Base-by-base conservation (phyloP, 2,797 vertebrate genomes). In the Galaxias olidus region DNA sequence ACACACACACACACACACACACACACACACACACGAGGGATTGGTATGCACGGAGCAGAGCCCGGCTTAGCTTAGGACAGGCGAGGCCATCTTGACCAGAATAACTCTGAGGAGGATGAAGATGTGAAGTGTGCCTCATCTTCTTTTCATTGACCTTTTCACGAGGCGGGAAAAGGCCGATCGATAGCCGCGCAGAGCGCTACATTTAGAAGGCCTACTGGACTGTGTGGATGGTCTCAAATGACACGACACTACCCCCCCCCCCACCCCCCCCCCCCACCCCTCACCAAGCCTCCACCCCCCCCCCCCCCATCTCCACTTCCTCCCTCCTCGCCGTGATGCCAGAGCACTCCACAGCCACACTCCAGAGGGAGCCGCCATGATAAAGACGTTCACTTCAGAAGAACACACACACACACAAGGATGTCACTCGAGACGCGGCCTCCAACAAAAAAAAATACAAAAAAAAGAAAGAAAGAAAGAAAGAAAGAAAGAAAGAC, bases 41-140 rank as follows among this genome's bases (percentile, higher is more conserved):
- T 87, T 81, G 74, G 77, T 88, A 89, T 86, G 80, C 85, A 83
- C 68, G 59, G 63, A 78, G 78, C 56, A 63, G 72, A 80, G 69
- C 63, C 61, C 68, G 76, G 77, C 55, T 61, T 71, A 82, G 80
- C 77, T 82, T 78, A 75, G 79, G 83, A 87, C 85, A 86, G 77
- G 76, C 69, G 20, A 77, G 77, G 78, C 77, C 68, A 77, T 70
- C 86, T 88, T 73, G 85, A 77, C 77, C 56, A 80, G 86, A 90
- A 88, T 87, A 86, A 88, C 87, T 87, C 79, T 68, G n/a, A 4
- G 74, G 75, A 83, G 88, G 88, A 87, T 82, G 76, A 87, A 83
- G 84, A 80, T 81, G 82, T 87, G 87, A 85, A 74, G 75, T 61
- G 74, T 61, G 75, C 72, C 81, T 84, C 64, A 53, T 84, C 81